These are phyloP conservation scores for Pyxicephalus adspersus DNA, from an alignment of 2,113 vertebrate species.

Conservation along the genomic window DNA sequence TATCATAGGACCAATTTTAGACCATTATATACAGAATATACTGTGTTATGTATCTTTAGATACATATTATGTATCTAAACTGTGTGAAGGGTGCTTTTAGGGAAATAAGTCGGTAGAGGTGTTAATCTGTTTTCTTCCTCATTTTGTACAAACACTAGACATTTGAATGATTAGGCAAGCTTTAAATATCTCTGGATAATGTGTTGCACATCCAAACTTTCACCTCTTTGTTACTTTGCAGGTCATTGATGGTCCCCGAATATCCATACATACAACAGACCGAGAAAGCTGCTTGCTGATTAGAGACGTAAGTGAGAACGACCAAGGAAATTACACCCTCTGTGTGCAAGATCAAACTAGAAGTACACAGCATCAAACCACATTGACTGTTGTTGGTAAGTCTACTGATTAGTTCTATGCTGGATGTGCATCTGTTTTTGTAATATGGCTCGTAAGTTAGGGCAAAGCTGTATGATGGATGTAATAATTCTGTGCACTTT, in stretches of 20 bases:
- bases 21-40: not conserved
- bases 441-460: no score
- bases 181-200: not conserved
- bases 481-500: no score
- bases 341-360: conserved; percentile 52
- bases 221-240: conserved; percentile 33
- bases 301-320: not conserved
- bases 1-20: not conserved
- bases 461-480: no score
- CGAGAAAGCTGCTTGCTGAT: conserved; percentile 42
- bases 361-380: conserved; percentile 67
- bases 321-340: conserved; percentile 29
- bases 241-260: conserved; percentile 59
- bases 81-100: not conserved
- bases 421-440: no score
- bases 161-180: conserved; percentile 1
- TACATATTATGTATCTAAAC: not conserved
- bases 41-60: not conserved
- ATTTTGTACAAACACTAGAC: not conserved
- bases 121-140: conserved; percentile 25
- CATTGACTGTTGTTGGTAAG: conserved; percentile 72
- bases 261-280: conserved; percentile 55
- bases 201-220: no score
- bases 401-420: not conserved
- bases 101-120: not conserved